A percentile compares a stretch with the other conserved stretches of the same genome.
Conservation (phyloP, 2,113 vertebrate genomes). For the Leucoraja erinaceus region DNA sequence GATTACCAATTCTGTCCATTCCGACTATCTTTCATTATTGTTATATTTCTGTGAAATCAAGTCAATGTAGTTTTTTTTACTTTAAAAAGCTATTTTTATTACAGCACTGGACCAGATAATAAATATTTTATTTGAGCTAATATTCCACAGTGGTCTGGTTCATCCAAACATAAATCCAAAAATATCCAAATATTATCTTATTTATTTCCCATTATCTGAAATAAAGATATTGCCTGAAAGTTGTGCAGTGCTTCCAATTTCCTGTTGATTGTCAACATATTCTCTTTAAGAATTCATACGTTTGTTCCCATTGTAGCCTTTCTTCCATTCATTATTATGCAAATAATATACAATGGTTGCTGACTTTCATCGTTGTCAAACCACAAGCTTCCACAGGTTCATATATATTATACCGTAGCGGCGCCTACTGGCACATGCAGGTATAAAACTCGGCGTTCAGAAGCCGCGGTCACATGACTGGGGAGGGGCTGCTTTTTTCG, state of each 20-base stretch:
- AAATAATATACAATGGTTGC: neutral
- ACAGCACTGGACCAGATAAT: neutral
- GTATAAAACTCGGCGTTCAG: too few species aligned
- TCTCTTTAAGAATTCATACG: neutral
- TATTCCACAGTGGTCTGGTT: neutral
- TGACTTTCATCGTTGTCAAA: neutral
- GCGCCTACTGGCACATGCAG: too few species aligned
- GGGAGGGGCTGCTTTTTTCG: too few species aligned
- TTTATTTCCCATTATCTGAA: neutral
- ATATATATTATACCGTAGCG: neutral
- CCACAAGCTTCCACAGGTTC: neutral
- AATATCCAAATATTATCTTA: neutral
- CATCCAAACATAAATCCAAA: neutral
- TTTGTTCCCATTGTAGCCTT: neutral
- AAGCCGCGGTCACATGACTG: too few species aligned
- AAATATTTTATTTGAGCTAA: neutral
- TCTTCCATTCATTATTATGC: neutral
- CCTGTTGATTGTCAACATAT: neutral
- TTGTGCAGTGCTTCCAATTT: neutral
- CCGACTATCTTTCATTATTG: neutral
- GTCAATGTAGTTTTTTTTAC: neutral
- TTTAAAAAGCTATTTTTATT: neutral
- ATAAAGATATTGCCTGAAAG: neutral
- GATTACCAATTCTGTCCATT: neutral
- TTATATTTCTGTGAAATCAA: neutral